phyloP scores from a whole-genome alignment of 64 coral and sea anemone genomes.

The Platygyra sinensis region DNA sequence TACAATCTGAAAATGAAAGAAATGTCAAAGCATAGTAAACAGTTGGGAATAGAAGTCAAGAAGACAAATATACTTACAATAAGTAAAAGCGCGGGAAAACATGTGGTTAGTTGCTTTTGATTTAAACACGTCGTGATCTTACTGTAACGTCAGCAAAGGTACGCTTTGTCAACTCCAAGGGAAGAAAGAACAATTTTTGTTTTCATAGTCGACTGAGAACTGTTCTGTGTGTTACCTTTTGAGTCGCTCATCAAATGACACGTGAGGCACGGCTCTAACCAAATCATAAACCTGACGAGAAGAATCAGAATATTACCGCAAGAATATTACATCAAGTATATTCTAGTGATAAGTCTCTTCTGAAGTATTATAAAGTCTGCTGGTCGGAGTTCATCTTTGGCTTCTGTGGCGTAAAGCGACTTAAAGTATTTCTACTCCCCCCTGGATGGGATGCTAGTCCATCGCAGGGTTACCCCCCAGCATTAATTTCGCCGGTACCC shows the following conservation, averaged over 20 bases:
- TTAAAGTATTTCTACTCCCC: no score
- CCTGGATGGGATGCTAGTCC: no score
- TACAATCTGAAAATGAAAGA: slow-evolving; percentile 65
- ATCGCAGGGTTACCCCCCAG: no score
- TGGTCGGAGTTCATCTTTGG: no score
- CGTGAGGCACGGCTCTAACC: slow-evolving; percentile 51
- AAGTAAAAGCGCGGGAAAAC: no score
- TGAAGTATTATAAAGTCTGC: no score
- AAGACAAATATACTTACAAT: no score
- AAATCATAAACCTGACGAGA: slow-evolving; percentile 77
- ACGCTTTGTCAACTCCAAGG: neutral
- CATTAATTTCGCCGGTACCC: no score
- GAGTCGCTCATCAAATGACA: slow-evolving; percentile 78
- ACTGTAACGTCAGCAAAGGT: neutral
- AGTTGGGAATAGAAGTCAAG: neutral
- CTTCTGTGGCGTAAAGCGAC: no score
- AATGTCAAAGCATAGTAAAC: neutral
- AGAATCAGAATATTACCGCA: neutral
- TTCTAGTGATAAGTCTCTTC: no score
- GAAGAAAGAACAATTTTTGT: neutral
- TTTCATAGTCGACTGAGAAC: neutral
- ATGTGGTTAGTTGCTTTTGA: no score
- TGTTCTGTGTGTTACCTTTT: slow-evolving; percentile 42
- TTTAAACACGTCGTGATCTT: neutral
- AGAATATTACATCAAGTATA: neutral